Conservation (phyloP, 2,888 invertebrate species). For the Cheilosia soror region DNA sequence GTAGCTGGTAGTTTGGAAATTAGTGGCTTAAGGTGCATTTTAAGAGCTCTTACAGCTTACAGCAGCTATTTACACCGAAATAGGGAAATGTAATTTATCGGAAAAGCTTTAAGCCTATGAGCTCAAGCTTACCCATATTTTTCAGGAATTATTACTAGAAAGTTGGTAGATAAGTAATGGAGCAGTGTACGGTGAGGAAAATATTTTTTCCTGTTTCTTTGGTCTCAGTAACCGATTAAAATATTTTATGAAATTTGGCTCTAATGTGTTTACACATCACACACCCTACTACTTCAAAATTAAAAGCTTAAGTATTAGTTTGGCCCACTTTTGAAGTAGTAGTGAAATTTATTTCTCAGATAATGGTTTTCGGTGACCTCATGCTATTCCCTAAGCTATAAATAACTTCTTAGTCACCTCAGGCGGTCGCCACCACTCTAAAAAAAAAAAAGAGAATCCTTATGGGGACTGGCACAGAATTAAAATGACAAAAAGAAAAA, state of each 20-base stretch:
- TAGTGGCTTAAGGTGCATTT: too few species aligned
- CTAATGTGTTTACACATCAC: neutral
- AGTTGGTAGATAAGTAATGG: too few species aligned
- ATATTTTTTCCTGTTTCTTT: too few species aligned
- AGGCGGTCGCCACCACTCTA: neutral
- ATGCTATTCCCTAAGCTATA: neutral
- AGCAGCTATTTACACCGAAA: too few species aligned
- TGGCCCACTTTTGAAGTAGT: neutral
- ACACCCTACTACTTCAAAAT: neutral
- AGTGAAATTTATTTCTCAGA: slow-evolving; percentile 6
- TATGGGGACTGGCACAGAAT: neutral
- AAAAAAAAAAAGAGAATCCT: slow-evolving; percentile 9
- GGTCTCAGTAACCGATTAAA: too few species aligned
- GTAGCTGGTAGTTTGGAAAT: too few species aligned
- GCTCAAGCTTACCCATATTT: too few species aligned
- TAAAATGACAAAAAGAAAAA: slow-evolving; percentile 18
- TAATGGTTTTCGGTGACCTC: slow-evolving; percentile 15
- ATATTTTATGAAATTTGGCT: neutral
- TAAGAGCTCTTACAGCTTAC: too few species aligned
- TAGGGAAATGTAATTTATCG: too few species aligned
- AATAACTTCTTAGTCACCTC: slow-evolving; percentile 22
- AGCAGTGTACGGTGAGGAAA: too few species aligned
- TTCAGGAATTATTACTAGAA: too few species aligned
- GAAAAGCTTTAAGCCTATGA: too few species aligned
- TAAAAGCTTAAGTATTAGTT: slow-evolving; percentile 1